Conservation (phyloP, 1,140 invertebrate genomes). For the Bombus consobrinus region DNA sequence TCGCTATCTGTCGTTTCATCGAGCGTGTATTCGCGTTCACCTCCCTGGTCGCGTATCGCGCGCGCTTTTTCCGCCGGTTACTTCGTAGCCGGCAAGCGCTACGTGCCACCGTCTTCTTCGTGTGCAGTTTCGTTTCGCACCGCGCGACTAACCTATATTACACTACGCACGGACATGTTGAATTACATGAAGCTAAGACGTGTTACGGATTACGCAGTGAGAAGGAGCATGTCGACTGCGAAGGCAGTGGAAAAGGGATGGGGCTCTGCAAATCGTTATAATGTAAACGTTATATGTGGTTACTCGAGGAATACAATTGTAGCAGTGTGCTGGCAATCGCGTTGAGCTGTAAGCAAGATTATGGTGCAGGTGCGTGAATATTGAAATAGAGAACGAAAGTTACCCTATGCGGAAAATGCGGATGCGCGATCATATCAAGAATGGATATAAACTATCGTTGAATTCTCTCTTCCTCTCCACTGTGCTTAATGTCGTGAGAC, state of each 20-base stretch:
- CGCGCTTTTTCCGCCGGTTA: conserved; percentile 10
- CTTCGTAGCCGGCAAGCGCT: background rate
- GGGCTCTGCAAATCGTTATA: background rate
- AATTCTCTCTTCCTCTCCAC: conserved; percentile 24
- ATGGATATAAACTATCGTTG: conserved; percentile 37
- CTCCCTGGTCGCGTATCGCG: background rate
- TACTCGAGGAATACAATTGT: background rate
- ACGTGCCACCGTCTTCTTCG: background rate
- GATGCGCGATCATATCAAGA: conserved; percentile 5
- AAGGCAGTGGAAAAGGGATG: background rate
- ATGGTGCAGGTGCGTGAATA: conserved; percentile 26
- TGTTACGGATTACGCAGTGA: background rate
- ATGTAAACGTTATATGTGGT: background rate
- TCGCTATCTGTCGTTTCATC: conserved; percentile 35
- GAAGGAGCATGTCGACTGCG: background rate
- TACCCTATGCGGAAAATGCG: conserved; percentile 6
- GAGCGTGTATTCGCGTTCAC: conserved; percentile 13
- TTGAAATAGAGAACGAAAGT: conserved; percentile 14
- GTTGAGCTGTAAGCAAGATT: conserved; percentile 7
- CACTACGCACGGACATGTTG: background rate
- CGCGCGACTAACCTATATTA: conserved; percentile 35
- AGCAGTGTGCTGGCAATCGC: background rate
- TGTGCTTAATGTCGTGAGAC: conserved; percentile 45
- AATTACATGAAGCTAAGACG: background rate
- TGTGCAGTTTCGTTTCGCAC: background rate